Evolutionary conservation across 2,113 vertebrate genomes (phyloP).

Genomic region (Brachionichthys hirsutus): DNA sequence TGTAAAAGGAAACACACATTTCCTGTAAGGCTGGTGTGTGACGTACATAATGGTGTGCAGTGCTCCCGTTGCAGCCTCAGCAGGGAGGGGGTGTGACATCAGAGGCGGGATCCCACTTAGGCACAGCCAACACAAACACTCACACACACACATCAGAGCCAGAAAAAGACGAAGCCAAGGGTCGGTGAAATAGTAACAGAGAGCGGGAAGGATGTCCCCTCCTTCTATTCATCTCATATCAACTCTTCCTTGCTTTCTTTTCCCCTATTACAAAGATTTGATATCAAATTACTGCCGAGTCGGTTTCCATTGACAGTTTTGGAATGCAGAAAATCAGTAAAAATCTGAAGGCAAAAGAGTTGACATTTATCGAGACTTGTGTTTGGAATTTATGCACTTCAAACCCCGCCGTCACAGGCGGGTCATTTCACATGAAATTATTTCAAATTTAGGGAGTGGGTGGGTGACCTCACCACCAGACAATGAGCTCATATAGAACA

Average conservation of each 20-base stretch:
- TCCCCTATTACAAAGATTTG: conserved; percentile 12
- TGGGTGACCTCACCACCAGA: too few species aligned
- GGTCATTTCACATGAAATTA: too few species aligned
- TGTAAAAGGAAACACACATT: conserved; percentile 63
- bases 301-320: too few species aligned
- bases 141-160: conserved; percentile 29
- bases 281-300: background rate
- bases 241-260: conserved; percentile 8
- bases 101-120: conserved; percentile 34
- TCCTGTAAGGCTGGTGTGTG: conserved; percentile 62
- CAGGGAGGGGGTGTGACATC: conserved; percentile 58
- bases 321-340: too few species aligned
- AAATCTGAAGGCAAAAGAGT: too few species aligned
- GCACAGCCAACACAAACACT: conserved; percentile 18
- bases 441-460: too few species aligned
- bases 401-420: too few species aligned
- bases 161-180: conserved; percentile 34
- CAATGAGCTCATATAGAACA: too few species aligned
- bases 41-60: conserved; percentile 40
- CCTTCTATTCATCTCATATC: background rate
- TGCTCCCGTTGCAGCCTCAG: conserved; percentile 27
- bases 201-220: conserved; percentile 38
- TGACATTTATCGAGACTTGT: too few species aligned
- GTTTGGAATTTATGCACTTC: too few species aligned
- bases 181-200: conserved; percentile 29